Base-by-base conservation (phyloP, 2,113 vertebrate genomes). In the Scomber scombrus region DNA sequence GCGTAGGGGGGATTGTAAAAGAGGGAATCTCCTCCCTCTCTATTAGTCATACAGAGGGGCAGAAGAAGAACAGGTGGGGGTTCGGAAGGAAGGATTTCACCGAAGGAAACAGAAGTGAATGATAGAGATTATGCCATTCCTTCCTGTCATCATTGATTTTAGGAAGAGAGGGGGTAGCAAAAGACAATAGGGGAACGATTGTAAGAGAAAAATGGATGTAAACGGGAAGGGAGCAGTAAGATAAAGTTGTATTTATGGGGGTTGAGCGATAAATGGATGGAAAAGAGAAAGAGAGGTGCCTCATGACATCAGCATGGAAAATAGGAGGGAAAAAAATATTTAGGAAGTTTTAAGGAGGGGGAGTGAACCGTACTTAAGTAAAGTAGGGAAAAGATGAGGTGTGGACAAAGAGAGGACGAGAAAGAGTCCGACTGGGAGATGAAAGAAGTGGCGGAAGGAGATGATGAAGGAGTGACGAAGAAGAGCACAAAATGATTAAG, bases 311-410 rank as follows among this genome's bases (percentile, higher is more conserved):
- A 66, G 52, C 10, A 52, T 62, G 23, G 26, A 26, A 34, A 73
- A 40, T 2, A 52, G 34, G 45, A 57, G 13, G 26, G 21, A 18
- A 0, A 16, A 57, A 78, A 5, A 75, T 52, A 11, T 77, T 74
- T 62, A 78, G 11, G 62, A 65, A 79, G 73, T 54, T 69, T 70
- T 46, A 8, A 56, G 29, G 51, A 65, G 26, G 21, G 71, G 8
- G 56, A 46, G 79, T 81, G 65, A 70, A 82, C 47, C 15, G 65
- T 5, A 61, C 54, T 85, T 76, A 29, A 70, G 71, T 19, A 69
- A 81, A 46, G 68, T 14, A 80, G 79, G 56, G 64, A 67, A 40
- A 45, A 64, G 78, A 78, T 55, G 75, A 81, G 56, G 73, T 68
- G 84, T 63, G 60, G 70, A 75, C 64, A 67, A 46, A 49, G 0